These are phyloP conservation scores for Frankliniella intonsa DNA, from an alignment of 2,888 invertebrate species.

Conservation along the genomic window DNA sequence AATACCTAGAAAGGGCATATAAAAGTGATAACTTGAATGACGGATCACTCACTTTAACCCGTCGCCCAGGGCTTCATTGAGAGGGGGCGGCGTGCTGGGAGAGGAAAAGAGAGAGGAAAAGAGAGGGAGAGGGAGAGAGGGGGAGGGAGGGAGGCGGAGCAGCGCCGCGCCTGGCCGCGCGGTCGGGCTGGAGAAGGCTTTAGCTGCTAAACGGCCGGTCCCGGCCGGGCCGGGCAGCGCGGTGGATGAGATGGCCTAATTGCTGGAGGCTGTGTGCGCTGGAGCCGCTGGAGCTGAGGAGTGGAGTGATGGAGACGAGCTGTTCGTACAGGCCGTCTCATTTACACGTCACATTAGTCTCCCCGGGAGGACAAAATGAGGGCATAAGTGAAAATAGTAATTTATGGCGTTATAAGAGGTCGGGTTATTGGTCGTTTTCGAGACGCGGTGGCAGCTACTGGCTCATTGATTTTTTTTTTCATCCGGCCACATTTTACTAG, in stretches of 20 bases:
- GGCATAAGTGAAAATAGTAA: constrained; percentile 19
- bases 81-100: neutral
- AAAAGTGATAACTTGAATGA: too few species aligned
- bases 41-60: constrained; percentile 6
- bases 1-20: too few species aligned
- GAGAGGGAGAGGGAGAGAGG: neutral
- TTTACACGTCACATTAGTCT: constrained; percentile 25
- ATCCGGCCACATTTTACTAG: too few species aligned
- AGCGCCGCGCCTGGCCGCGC: neutral
- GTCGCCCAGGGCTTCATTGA: neutral
- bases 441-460: too few species aligned
- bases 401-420: neutral
- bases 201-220: constrained; percentile 19
- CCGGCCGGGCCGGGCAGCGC: too few species aligned
- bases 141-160: neutral
- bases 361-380: neutral
- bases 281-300: neutral
- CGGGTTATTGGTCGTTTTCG: neutral
- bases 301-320: neutral
- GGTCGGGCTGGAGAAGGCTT: neutral
- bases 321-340: neutral
- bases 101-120: neutral
- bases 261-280: constrained; percentile 16
- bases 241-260: constrained; percentile 7
- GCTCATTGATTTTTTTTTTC: too few species aligned